Conservation (phyloP, 2,113 vertebrate genomes). For the Embiotoca jacksoni region DNA sequence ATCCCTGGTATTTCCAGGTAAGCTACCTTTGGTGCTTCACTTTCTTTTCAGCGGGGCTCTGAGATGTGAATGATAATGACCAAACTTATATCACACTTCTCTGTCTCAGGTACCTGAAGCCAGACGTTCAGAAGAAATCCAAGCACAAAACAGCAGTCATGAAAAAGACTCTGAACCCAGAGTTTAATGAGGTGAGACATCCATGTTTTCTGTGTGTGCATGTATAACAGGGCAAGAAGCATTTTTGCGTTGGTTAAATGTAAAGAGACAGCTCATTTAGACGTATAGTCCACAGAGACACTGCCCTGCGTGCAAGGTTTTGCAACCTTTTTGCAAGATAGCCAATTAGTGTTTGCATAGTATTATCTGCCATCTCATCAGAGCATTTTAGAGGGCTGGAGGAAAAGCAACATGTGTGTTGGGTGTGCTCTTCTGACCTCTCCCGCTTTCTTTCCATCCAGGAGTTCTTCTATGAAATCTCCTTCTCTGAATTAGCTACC, state of each 20-base stretch:
- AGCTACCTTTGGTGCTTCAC: background rate
- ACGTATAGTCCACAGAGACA: background rate
- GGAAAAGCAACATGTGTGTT: background rate
- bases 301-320: conserved; percentile 12
- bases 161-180: conserved; percentile 93
- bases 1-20: conserved; percentile 4
- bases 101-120: conserved; percentile 89
- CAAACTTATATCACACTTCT: conserved; percentile 4
- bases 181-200: conserved; percentile 90
- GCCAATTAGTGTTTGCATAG: conserved; percentile 40
- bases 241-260: background rate
- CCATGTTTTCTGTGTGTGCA: conserved; percentile 32
- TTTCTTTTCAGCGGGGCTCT: background rate
- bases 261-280: conserved; percentile 38
- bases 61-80: conserved; percentile 16
- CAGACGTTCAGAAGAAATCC: conserved; percentile 91
- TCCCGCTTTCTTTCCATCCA: conserved; percentile 52
- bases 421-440: conserved; percentile 25
- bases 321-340: background rate
- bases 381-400: background rate
- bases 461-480: conserved; percentile 93
- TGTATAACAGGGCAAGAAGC: background rate
- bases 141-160: conserved; percentile 93
- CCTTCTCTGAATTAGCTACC: conserved; percentile 84
- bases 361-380: conserved; percentile 33